A percentile compares a stretch with the other conserved stretches of the same genome.
These are phyloP conservation scores for Lerema accius DNA, from an alignment of 1,140 invertebrate genomes.

Conservation along the genomic window DNA sequence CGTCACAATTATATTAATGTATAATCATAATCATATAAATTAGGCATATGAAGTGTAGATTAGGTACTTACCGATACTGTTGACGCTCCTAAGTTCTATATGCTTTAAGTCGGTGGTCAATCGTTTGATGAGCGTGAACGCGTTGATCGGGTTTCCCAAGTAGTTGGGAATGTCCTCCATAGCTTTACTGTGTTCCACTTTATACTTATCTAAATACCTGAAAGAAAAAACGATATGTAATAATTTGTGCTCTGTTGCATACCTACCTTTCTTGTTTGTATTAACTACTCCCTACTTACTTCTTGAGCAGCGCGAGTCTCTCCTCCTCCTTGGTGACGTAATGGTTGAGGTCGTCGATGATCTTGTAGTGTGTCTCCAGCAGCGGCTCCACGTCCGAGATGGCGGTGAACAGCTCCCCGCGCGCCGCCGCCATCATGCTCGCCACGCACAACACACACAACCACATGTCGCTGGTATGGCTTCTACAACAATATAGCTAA, in stretches of 20 bases:
- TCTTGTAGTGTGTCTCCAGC: slow-evolving; percentile 92
- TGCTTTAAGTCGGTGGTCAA: slow-evolving; percentile 95
- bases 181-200: slow-evolving; percentile 90
- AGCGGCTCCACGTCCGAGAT: slow-evolving; percentile 94
- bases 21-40: too few species aligned
- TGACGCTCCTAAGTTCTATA: slow-evolving; percentile 89
- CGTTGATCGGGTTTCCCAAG: slow-evolving; percentile 97
- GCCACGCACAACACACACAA: too few species aligned
- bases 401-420: slow-evolving; percentile 94
- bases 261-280: too few species aligned
- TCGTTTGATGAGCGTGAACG: slow-evolving; percentile 97
- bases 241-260: too few species aligned
- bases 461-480: too few species aligned
- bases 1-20: too few species aligned
- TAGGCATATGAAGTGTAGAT: too few species aligned
- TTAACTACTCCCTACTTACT: too few species aligned
- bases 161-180: slow-evolving; percentile 91
- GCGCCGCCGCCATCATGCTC: too few species aligned
- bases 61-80: slow-evolving; percentile 87
- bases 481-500: too few species aligned
- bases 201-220: slow-evolving; percentile 88
- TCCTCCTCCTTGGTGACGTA: slow-evolving; percentile 93
- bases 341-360: slow-evolving; percentile 91
- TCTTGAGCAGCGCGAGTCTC: slow-evolving; percentile 89
- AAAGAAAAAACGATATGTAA: too few species aligned